Percentiles rank a stretch among this genome's conserved stretches.
Conservation (phyloP, 1,140 invertebrate species). For the Ostrea edulis region DNA sequence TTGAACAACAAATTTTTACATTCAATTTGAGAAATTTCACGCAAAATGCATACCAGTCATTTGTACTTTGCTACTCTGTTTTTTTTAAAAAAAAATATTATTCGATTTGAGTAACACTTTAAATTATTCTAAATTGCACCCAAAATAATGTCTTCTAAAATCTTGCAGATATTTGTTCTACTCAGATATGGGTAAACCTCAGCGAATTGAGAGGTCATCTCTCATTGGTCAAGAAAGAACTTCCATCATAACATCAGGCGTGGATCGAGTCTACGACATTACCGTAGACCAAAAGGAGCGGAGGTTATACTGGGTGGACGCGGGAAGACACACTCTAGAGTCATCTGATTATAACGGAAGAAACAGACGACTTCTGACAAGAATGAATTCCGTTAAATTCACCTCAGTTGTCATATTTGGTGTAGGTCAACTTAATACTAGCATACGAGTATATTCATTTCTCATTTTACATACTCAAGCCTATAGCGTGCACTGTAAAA, state of each 20-base stretch:
- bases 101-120: not conserved
- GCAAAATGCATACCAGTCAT: too few species aligned
- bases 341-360: constrained; percentile 38
- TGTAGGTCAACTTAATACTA: not conserved
- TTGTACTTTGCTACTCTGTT: too few species aligned
- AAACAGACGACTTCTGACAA: constrained; percentile 6
- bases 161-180: constrained; percentile 49
- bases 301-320: constrained; percentile 48
- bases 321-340: constrained; percentile 47
- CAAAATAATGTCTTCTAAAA: not conserved
- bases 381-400: constrained; percentile 42
- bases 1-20: too few species aligned
- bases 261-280: constrained; percentile 35
- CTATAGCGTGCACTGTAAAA: too few species aligned
- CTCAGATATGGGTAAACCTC: constrained; percentile 46
- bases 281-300: constrained; percentile 31
- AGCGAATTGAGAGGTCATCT: constrained; percentile 44
- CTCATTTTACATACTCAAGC: too few species aligned
- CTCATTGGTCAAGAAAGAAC: constrained; percentile 3
- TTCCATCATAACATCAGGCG: not conserved
- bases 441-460: not conserved
- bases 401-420: constrained; percentile 25
- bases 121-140: not conserved
- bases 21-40: too few species aligned
- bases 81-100: not conserved